Base-by-base conservation (phyloP, 1,140 invertebrate genomes). In the Drosophila cardini region DNA sequence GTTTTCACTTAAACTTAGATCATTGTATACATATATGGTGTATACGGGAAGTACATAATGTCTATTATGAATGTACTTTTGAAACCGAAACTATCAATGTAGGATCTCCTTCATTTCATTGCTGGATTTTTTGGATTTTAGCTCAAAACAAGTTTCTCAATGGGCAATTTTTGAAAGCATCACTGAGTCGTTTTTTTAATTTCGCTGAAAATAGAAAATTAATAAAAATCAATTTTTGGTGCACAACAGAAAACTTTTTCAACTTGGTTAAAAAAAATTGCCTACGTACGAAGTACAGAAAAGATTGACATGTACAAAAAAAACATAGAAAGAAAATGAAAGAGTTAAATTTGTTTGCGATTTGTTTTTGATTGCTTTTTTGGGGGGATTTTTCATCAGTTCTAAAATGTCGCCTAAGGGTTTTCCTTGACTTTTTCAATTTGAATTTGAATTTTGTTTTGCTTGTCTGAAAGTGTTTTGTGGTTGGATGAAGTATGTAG, bases 171-270 rank as follows among this genome's bases (percentile, higher is more conserved):
- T 90, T 91, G 69, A 91, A 91, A 76, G 90, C 90, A 80, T 89
- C 90, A 85, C 90, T 91, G 63, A 91, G 90, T 56, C 90, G 90
- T 89, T 90, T 91, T 90, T 90, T 91, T 64, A 91, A 91, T 82
- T 91, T 91, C 57, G 90, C 90, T 91, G 90, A 72, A 91, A 91
- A 48, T 90, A 91, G 58, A 91, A 85, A 78, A 90, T 55, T 80
- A 80, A 62, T 65, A 65, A 16, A 62, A 84, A 84, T 89, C 70
- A 89, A 74, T 89, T 75, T 80, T 50, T 52, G 50, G 26, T 53
- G 42, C 21, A 1, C 46, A 56, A 30, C 21, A 40, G 11, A 43
- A 63, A 46, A 38, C 42, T 71, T 76, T 61, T 50, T 56, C 13
- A 85, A 69, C 42, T 74, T 64, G 48, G 36, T 53, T 26, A 26